Conservation (phyloP, 2,113 vertebrate species). For the Hucho hucho region DNA sequence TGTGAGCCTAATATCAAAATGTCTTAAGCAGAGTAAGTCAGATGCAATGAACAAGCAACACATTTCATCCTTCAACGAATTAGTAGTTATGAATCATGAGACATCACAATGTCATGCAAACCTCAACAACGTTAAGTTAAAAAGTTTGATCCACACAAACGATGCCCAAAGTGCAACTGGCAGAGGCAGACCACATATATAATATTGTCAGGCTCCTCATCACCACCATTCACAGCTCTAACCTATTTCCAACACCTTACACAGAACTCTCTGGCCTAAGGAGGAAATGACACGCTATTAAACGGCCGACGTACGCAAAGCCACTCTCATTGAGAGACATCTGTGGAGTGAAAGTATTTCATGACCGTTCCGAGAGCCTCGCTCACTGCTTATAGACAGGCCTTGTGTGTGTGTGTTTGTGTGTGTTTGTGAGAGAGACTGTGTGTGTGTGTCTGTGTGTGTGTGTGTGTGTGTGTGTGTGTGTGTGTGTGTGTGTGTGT, state of each 20-base stretch:
- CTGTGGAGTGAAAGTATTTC: slow-evolving; percentile 49
- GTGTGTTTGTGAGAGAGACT: not conserved
- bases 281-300: slow-evolving; percentile 53
- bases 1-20: too few species aligned
- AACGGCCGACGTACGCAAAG: slow-evolving; percentile 24
- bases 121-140: too few species aligned
- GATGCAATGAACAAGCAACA: too few species aligned
- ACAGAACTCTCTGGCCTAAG: slow-evolving; percentile 43
- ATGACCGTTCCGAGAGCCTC: slow-evolving; percentile 47
- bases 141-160: not conserved
- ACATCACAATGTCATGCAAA: too few species aligned
- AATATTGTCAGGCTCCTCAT: not conserved
- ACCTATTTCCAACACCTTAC: slow-evolving; percentile 19
- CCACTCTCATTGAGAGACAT: slow-evolving; percentile 53
- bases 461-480: not conserved
- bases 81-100: too few species aligned
- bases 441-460: not conserved
- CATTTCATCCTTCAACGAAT: too few species aligned
- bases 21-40: too few species aligned
- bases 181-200: too few species aligned
- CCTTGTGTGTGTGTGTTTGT: not conserved
- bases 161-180: slow-evolving; percentile 26
- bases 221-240: slow-evolving; percentile 18
- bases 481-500: not conserved
- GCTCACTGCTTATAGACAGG: slow-evolving; percentile 34